Evolutionary conservation across 2,888 invertebrate species (phyloP).

Genomic region (Cryptocephalus moraei): DNA sequence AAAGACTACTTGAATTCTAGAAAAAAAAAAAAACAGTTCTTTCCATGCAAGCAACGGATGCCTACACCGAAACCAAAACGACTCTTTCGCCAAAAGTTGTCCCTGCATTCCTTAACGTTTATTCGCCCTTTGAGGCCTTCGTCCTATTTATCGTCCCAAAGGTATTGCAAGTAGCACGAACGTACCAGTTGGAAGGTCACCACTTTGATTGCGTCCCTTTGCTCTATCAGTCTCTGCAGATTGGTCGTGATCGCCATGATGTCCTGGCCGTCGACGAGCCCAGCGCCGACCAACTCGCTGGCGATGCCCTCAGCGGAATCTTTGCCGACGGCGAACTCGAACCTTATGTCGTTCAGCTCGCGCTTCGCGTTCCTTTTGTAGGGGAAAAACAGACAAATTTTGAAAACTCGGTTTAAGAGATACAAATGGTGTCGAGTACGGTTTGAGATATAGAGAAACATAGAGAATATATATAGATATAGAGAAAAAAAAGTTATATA

Average conservation of each 20-base stretch:
- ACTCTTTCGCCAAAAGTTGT: no score
- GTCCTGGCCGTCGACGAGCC: conserved; percentile 86
- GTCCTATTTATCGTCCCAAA: no score
- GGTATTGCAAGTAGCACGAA: no score
- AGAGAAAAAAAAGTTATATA: no score
- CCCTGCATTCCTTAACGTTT: no score
- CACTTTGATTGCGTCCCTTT: conserved; percentile 53
- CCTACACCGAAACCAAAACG: no score
- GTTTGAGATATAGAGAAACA: no score
- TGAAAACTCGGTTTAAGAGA: not conserved
- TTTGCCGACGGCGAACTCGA: conserved; percentile 87
- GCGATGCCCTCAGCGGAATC: conserved; percentile 90
- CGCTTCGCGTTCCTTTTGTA: conserved; percentile 70
- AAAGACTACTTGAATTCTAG: no score
- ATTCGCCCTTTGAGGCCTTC: no score
- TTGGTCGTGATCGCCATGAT: conserved; percentile 86
- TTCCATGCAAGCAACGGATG: no score
- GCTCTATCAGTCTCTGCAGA: conserved; percentile 81
- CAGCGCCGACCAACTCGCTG: conserved; percentile 87
- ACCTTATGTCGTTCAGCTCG: conserved; percentile 95
- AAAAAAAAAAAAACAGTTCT: no score
- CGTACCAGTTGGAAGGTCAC: conserved; percentile 82
- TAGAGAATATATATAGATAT: no score
- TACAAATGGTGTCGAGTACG: not conserved
- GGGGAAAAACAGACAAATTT: conserved; percentile 8